These are phyloP conservation scores for Micromesistius poutassou DNA, from an alignment of 2,797 vertebrate species.

Conservation along the genomic window DNA sequence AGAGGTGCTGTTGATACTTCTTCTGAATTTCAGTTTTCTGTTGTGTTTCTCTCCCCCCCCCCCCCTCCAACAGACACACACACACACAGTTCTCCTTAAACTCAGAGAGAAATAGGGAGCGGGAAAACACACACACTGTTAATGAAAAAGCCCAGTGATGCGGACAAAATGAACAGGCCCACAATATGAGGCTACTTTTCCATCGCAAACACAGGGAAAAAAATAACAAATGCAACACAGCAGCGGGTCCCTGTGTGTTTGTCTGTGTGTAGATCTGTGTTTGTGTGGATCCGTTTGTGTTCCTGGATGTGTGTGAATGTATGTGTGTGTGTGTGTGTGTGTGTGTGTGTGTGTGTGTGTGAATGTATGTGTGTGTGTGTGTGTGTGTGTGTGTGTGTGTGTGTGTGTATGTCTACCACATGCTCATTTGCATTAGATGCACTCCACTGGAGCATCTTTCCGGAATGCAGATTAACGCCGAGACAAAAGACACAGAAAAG, in stretches of 20 bases:
- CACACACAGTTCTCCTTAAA: neutral
- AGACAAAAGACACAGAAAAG: constrained; percentile 45
- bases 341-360: neutral
- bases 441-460: constrained; percentile 57
- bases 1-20: neutral
- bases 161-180: constrained; percentile 53
- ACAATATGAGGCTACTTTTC: constrained; percentile 47
- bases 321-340: neutral
- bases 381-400: neutral
- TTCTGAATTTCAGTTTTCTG: too few species aligned
- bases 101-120: neutral
- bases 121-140: constrained; percentile 21
- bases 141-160: constrained; percentile 59
- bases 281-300: neutral
- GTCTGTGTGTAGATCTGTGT: neutral
- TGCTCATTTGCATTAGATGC: constrained; percentile 60
- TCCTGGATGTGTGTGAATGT: neutral
- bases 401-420: constrained; percentile 21
- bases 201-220: constrained; percentile 37
- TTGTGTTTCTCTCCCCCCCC: too few species aligned
- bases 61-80: too few species aligned
- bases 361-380: neutral
- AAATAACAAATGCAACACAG: constrained; percentile 26
- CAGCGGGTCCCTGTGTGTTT: constrained; percentile 35
- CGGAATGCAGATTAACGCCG: constrained; percentile 51